Base-by-base conservation (phyloP, 2,888 invertebrate species). In the Junonia oenone region DNA sequence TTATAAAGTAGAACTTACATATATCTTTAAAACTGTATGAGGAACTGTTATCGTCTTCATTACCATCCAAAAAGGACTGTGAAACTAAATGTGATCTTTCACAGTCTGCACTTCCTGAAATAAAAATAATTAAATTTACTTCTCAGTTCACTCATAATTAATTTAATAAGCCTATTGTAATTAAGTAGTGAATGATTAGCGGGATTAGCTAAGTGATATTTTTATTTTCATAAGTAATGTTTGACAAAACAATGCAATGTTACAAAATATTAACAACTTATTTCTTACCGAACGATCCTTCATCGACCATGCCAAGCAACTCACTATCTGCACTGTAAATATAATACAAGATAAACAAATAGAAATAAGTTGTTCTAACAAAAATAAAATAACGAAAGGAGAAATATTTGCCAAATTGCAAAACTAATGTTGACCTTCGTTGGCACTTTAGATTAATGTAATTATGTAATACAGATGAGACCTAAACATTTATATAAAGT, bases 61-160 rank as follows among this genome's bases (percentile, higher is more conserved):
- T 90, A n/a, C 90, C 80, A 66, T 92, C 92, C 66, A 92, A 75
- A 65, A 91, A 84, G 9, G 90, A 83, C 68, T 92, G 92, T 47
- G 92, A 78, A n/a, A 91, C 90, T 66, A 92, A 78, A 63, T 91
- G 91, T 50, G 91, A 83, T 61, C 90, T 91, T 37, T 90, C 91
- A 63, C 65, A 64, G 55, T 85, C 81, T 58, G 68, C 68, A 66
- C 80, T 81, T 50, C 78, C 90, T 88, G 80, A 66, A 89, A 85
- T 69, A 45, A 57, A 45, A 53, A 57, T 68, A 69, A 69, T 68
- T 68, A 22, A 68, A 69, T 68, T 69, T 67, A 63, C 54, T 58
- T 55, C 43, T 27, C 37, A 46, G 26, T 51, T 46, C 45, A 2
- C 22, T 26, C 8, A 43, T 13, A 37, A 38, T 49, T 63, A 68